These are phyloP conservation scores for Cottoperca gobio DNA, from an alignment of 2,797 vertebrate species.

Conservation along the genomic window DNA sequence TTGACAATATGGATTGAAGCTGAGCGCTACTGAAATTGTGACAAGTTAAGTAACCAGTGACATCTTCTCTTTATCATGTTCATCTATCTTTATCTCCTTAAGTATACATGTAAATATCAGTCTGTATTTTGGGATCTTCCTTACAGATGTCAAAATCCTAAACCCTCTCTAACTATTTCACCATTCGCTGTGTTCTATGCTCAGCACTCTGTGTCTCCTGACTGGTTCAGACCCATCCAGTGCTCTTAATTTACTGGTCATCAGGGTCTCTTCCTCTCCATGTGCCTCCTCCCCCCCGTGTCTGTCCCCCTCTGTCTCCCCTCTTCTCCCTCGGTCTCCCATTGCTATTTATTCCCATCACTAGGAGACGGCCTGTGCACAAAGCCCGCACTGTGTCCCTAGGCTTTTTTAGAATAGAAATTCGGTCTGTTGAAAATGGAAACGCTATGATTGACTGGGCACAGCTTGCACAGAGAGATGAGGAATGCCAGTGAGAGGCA, in stretches of 20 bases:
- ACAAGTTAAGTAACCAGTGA: background rate
- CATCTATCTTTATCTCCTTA: constrained; percentile 13
- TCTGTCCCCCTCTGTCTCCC: constrained; percentile 63
- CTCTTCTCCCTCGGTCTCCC: constrained; percentile 66
- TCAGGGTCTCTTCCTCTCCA: constrained; percentile 74
- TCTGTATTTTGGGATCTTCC: constrained; percentile 30
- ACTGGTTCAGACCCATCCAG: constrained; percentile 48
- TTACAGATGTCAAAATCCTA: constrained; percentile 42
- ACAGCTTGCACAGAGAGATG: constrained; percentile 59
- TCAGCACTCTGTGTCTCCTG: constrained; percentile 50
- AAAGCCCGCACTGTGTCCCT: constrained; percentile 80
- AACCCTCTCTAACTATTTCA: constrained; percentile 60
- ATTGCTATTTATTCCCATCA: constrained; percentile 81
- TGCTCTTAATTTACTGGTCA: constrained; percentile 80
- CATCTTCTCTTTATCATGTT: no score
- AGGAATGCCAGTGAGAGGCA: constrained; percentile 68
- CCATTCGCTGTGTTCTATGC: constrained; percentile 47
- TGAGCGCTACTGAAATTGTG: constrained; percentile 5
- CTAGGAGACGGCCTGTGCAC: constrained; percentile 77
- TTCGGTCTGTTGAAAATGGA: constrained; percentile 77
- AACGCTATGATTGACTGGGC: constrained; percentile 80
- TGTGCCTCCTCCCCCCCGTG: constrained; percentile 47
- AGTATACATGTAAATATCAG: constrained; percentile 31
- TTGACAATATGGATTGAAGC: constrained; percentile 4
- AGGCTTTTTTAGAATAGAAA: constrained; percentile 78